Evolutionary conservation across 2,888 invertebrate genomes (phyloP).

Genomic region (Cosmia pyralina): DNA sequence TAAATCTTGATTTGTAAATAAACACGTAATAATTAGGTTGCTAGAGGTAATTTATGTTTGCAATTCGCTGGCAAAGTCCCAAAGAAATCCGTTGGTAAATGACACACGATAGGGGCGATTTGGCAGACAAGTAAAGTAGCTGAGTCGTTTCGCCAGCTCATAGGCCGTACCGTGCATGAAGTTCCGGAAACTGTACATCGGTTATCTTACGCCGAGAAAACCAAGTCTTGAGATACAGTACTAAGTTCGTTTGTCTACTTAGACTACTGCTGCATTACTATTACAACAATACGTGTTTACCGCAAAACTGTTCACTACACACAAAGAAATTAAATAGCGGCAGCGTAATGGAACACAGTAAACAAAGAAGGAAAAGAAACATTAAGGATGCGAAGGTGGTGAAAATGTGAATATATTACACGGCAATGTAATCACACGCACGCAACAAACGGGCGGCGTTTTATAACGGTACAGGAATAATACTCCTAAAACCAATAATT

Average conservation of each 20-base stretch:
- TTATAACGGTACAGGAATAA: conserved; percentile 79
- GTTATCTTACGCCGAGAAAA: conserved; percentile 64
- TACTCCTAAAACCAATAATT: conserved; percentile 87
- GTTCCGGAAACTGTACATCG: conserved; percentile 67
- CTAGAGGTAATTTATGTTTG: conserved; percentile 70
- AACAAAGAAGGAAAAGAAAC: conserved; percentile 82
- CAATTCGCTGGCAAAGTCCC: conserved; percentile 73
- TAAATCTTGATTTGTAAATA: conserved; percentile 53
- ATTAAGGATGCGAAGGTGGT: conserved; percentile 87
- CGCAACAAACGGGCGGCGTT: conserved; percentile 83
- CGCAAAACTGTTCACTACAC: conserved; percentile 27
- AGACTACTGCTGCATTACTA: conserved; percentile 1
- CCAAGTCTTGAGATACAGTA: not conserved
- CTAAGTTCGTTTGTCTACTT: conserved; percentile 10
- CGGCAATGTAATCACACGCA: conserved; percentile 88
- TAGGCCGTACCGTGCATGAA: conserved; percentile 61
- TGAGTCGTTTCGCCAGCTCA: conserved; percentile 68
- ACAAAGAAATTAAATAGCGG: conserved; percentile 63
- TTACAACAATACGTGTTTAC: conserved; percentile 17
- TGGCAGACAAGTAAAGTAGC: conserved; percentile 72
- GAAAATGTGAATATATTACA: conserved; percentile 89
- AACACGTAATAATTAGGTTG: conserved; percentile 69
- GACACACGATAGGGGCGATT: conserved; percentile 74
- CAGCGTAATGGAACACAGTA: conserved; percentile 64
- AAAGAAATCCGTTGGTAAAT: conserved; percentile 74